These are phyloP conservation scores for Sinella curviseta DNA, from an alignment of 1,140 invertebrate genomes.

Conservation along the genomic window DNA sequence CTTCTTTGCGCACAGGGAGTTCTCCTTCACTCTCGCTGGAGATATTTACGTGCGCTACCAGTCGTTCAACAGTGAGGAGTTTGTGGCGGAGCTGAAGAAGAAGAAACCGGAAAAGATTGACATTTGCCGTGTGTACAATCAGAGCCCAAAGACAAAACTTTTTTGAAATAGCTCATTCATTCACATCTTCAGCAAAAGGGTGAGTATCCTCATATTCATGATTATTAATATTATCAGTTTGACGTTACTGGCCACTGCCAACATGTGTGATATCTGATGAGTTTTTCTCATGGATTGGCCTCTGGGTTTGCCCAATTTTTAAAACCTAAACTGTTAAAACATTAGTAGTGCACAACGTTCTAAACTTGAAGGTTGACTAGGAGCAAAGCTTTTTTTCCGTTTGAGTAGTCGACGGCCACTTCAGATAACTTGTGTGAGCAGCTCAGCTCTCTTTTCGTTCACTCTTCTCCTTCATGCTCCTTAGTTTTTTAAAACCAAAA, in stretches of 20 bases:
- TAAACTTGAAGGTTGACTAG: too few relatives aligned
- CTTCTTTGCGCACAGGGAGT: conserved; percentile 81
- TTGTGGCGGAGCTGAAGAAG: conserved; percentile 77
- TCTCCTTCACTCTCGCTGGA: conserved; percentile 91
- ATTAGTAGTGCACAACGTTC: too few relatives aligned
- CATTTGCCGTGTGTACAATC: conserved; percentile 88
- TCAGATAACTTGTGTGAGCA: too few relatives aligned
- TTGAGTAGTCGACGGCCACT: too few relatives aligned
- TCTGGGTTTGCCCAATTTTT: too few relatives aligned
- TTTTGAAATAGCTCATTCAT: conserved; percentile 54
- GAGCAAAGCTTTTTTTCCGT: too few relatives aligned
- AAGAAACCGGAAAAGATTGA: conserved; percentile 90
- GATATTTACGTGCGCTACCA: conserved; percentile 92
- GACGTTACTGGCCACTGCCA: too few relatives aligned
- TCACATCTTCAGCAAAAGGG: conserved; percentile 82
- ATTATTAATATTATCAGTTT: not conserved
- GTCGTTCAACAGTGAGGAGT: conserved; percentile 79
- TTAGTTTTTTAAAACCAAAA: too few relatives aligned
- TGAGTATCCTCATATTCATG: conserved; percentile 70
- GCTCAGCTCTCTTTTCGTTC: too few relatives aligned
- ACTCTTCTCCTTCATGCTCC: too few relatives aligned
- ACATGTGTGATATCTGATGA: not conserved
- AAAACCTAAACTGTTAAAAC: too few relatives aligned
- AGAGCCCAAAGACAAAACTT: conserved; percentile 39
- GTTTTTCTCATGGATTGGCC: too few relatives aligned